Evolutionary conservation across 2,888 invertebrate genomes (phyloP), one percentile per base, ranked within the genome.

Genomic region (Chrysodeixis includens): DNA sequence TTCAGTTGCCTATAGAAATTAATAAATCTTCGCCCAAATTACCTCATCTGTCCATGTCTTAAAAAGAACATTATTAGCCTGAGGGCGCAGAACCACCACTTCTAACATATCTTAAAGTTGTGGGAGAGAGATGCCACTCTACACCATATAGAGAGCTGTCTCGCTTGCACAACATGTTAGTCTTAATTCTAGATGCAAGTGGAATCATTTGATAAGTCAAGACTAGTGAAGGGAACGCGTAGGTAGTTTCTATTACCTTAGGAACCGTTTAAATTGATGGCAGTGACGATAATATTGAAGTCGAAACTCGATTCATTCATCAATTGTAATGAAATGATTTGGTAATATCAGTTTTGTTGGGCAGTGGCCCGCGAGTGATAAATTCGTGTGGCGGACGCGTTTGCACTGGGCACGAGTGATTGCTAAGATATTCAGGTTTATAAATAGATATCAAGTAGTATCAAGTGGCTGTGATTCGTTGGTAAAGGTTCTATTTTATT

Each of bases 201-300:
- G 66, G 71, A 71, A 71, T 67, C 57, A 68, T 58, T 74, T 65
- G 75, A 75, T 74, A 78, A 76, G 69, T 67, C 62, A 63, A 30
- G 62, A 44, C 71, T 52, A 44, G 85, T 85, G 85, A 85, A 85
- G 85, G 85, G 85, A 83, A 54, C 51, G 85, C 85, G 85, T 85
- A 82, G 85, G 85, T 69, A 61, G 84, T 35, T 32, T 56, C 56
- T 82, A 79, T 79, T 78, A 70, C 69, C 65, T 67, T 80, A 68
- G 65, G 66, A 75, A 70, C 72, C 54, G 46, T 57, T 61, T 59
- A 62, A 77, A 75, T 76, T 77, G 83, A 81, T 82, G 78, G 63
- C 65, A 69, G 66, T 54, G 71, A 71, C 76, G 78, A 77, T 77
- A 78, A 71, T 71, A 82, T 77, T 76, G 74, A 66, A 81, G 74